These are phyloP conservation scores for Drosophila borborema DNA, from an alignment of 2,888 invertebrate species.

Conservation along the genomic window DNA sequence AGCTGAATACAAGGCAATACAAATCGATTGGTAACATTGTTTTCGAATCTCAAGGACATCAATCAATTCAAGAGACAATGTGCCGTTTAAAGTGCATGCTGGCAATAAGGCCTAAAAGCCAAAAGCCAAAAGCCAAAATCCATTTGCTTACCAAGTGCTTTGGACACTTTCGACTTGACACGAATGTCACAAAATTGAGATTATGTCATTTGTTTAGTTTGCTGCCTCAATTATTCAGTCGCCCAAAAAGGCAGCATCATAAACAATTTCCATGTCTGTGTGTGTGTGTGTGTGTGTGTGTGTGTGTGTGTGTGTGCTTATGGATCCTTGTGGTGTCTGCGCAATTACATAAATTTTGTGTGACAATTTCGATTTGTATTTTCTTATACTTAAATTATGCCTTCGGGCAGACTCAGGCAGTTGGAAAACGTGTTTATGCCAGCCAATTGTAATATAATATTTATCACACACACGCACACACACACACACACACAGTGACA, in stretches of 20 bases:
- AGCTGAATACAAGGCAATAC: too few relatives aligned
- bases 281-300: neutral
- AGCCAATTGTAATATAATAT: conserved; percentile 65
- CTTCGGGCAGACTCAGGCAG: conserved; percentile 49
- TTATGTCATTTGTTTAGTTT: conserved; percentile 77
- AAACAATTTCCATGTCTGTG: conserved; percentile 37
- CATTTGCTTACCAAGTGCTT: conserved; percentile 18
- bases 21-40: conserved; percentile 8
- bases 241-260: conserved; percentile 35
- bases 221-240: conserved; percentile 73
- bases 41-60: neutral
- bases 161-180: conserved; percentile 46
- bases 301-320: conserved; percentile 8
- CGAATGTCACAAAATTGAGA: conserved; percentile 72
- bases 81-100: neutral
- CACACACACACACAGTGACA: conserved; percentile 50
- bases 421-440: conserved; percentile 13
- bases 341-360: conserved; percentile 76
- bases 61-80: conserved; percentile 19
- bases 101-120: conserved; percentile 19
- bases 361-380: conserved; percentile 78
- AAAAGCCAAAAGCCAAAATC: conserved; percentile 32
- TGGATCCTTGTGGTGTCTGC: conserved; percentile 62
- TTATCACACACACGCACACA: conserved; percentile 49
- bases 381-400: conserved; percentile 76